phyloP scores from a whole-genome alignment of 2,113 vertebrate species.

The Esox niger region DNA sequence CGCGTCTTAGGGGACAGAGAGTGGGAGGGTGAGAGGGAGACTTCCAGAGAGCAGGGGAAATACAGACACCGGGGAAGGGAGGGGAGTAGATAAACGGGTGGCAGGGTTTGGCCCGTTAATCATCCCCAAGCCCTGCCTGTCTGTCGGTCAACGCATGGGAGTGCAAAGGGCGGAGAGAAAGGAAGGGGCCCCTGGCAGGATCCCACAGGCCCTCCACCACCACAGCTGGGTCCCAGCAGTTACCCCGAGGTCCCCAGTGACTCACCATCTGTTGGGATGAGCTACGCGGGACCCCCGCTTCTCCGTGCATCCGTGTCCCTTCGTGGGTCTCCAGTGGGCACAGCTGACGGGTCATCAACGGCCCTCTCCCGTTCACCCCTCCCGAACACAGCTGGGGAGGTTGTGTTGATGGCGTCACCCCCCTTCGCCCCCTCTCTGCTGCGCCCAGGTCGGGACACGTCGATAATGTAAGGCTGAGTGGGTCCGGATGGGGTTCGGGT shows the following conservation, averaged over 20 bases:
- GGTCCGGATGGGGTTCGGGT: slow-evolving; percentile 14
- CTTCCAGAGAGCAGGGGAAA: slow-evolving; percentile 1
- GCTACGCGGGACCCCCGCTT: slow-evolving; percentile 24
- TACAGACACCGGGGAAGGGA: background rate
- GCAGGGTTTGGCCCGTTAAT: slow-evolving; percentile 35
- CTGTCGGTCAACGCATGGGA: slow-evolving; percentile 6
- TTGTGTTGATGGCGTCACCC: background rate
- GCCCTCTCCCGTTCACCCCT: background rate
- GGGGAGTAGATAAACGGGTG: slow-evolving; percentile 47
- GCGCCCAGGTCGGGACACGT: slow-evolving; percentile 3
- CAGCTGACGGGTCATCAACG: slow-evolving; percentile 31
- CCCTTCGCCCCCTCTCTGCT: background rate
- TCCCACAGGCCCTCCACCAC: slow-evolving; percentile 16
- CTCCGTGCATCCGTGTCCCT: slow-evolving; percentile 51
- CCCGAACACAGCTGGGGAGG: background rate
- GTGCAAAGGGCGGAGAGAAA: slow-evolving; percentile 1
- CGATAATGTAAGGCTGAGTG: slow-evolving; percentile 32
- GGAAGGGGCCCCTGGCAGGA: slow-evolving; percentile 34
- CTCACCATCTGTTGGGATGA: slow-evolving; percentile 41
- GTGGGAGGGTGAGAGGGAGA: slow-evolving; percentile 23
- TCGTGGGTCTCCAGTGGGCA: slow-evolving; percentile 25
- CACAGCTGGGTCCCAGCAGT: slow-evolving; percentile 33
- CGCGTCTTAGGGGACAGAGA: slow-evolving; percentile 26
- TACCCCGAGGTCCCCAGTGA: slow-evolving; percentile 24
- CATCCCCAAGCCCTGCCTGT: slow-evolving; percentile 20